Evolutionary conservation across 2,888 invertebrate species (phyloP).

Genomic region (Gryllus longicercus): DNA sequence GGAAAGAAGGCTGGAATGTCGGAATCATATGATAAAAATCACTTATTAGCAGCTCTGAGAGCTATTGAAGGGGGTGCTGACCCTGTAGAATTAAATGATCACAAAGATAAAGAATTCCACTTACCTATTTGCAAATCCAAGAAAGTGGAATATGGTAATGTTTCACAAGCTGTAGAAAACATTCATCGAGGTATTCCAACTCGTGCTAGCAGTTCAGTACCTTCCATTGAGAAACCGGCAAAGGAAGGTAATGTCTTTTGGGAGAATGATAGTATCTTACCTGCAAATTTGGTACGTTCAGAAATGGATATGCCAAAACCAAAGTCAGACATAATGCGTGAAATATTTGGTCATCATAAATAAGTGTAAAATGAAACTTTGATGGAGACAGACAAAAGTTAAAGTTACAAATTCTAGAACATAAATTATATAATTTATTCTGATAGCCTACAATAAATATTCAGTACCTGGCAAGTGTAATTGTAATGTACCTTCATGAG

Average conservation of each 20-base stretch:
- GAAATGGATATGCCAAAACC: too few relatives aligned
- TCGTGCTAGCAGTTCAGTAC: background rate
- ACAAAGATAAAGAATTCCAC: background rate
- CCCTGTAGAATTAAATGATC: background rate
- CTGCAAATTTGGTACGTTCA: too few relatives aligned
- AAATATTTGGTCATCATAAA: too few relatives aligned
- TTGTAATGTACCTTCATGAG: too few relatives aligned
- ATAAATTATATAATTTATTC: too few relatives aligned
- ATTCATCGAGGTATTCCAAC: background rate
- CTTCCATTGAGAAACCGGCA: background rate
- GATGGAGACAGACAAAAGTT: too few relatives aligned
- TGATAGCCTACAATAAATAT: too few relatives aligned
- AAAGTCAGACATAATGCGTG: too few relatives aligned
- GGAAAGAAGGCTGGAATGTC: background rate
- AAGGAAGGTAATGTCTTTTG: background rate
- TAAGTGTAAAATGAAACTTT: too few relatives aligned
- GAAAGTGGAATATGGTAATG: background rate
- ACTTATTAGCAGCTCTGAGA: constrained; percentile 59
- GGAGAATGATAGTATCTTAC: background rate
- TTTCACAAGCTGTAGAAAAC: background rate
- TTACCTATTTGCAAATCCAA: background rate
- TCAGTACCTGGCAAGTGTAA: too few relatives aligned
- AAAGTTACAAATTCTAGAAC: too few relatives aligned
- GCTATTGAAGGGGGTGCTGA: constrained; percentile 53
- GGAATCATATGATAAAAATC: constrained; percentile 50